Evolutionary conservation across 1,140 invertebrate species (phyloP).

Genomic region (Macrosteles quadrilineatus): DNA sequence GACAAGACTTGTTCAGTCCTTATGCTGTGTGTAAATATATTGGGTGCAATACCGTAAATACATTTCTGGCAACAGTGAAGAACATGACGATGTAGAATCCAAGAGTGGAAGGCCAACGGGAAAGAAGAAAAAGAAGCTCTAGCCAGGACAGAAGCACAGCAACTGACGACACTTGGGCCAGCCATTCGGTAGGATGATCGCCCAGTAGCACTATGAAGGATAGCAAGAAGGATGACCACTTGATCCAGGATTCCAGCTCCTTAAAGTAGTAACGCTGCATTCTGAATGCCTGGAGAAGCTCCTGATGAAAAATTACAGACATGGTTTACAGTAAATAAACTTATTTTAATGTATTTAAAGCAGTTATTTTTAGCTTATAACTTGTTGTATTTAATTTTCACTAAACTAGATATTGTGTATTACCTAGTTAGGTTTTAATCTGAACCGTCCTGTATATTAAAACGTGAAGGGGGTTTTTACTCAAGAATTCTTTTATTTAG

Average conservation of each 20-base stretch:
- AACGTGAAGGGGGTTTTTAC: too few relatives aligned
- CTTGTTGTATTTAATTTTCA: too few relatives aligned
- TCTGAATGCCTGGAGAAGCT: constrained; percentile 37
- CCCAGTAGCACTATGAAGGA: constrained; percentile 26
- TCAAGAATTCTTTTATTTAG: too few relatives aligned
- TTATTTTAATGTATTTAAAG: too few relatives aligned
- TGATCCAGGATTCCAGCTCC: constrained; percentile 41
- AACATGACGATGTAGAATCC: constrained; percentile 58
- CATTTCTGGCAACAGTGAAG: constrained; percentile 53
- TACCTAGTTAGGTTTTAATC: too few relatives aligned
- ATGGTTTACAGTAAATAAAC: too few relatives aligned
- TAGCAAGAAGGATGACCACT: constrained; percentile 35
- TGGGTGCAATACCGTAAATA: constrained; percentile 50
- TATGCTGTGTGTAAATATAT: too few relatives aligned
- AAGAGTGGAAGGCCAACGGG: constrained; percentile 53
- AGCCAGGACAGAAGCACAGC: constrained; percentile 56
- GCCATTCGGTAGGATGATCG: constrained; percentile 45
- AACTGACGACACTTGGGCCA: constrained; percentile 54
- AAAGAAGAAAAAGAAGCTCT: constrained; percentile 56
- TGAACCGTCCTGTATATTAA: too few relatives aligned
- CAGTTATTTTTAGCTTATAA: too few relatives aligned
- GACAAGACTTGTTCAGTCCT: too few relatives aligned
- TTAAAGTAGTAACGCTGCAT: constrained; percentile 38
- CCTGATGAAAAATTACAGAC: too few relatives aligned
- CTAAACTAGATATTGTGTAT: too few relatives aligned